Percentiles rank a stretch among this genome's conserved stretches.
phyloP scores from a whole-genome alignment of 2,113 vertebrate species.

The Micronisus gabar region DNA sequence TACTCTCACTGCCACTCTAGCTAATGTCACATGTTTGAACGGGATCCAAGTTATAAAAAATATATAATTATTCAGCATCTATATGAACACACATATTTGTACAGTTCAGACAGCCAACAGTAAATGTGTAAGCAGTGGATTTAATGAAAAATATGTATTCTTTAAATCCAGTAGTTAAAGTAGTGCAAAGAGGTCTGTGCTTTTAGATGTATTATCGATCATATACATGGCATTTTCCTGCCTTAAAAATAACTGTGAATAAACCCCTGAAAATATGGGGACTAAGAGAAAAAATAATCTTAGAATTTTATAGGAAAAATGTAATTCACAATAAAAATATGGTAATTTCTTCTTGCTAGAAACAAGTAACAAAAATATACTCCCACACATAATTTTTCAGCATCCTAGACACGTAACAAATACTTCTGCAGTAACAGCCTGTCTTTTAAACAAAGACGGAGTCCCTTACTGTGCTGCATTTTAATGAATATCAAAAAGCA shows the following conservation, averaged over 20 bases:
- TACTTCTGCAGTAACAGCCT: not conserved
- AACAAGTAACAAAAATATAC: not conserved
- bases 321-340: not conserved
- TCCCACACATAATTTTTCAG: not conserved
- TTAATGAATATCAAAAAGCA: constrained; percentile 25
- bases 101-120: not conserved
- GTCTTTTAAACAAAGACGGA: not conserved
- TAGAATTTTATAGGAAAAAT: not conserved
- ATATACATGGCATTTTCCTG: not conserved
- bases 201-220: not conserved
- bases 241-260: not conserved
- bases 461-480: not conserved
- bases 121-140: not conserved
- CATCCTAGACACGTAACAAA: not conserved
- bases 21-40: not conserved
- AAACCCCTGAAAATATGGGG: not conserved
- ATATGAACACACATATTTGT: not conserved
- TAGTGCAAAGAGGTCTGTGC: not conserved
- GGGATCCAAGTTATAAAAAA: not conserved
- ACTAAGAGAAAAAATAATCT: not conserved
- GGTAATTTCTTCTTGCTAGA: not conserved
- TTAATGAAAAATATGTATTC: not conserved
- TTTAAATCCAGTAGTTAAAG: not conserved
- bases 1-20: not conserved
- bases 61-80: not conserved